A percentile compares a stretch with the other conserved stretches of the same genome.
Conservation (phyloP, 2,797 vertebrate genomes). For the Danio tinwini region DNA sequence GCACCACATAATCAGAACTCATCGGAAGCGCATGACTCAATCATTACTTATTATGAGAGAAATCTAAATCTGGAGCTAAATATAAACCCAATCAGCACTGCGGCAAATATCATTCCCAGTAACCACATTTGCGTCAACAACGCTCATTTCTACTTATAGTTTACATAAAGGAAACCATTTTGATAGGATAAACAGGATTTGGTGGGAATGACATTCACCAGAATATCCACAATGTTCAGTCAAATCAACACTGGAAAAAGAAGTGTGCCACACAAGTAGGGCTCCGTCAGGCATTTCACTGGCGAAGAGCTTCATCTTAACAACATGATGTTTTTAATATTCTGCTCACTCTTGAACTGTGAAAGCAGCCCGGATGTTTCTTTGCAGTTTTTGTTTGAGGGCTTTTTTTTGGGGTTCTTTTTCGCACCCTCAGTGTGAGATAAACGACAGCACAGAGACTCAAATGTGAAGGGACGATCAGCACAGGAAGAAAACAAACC, state of each 20-base stretch:
- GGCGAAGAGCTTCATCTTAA: conserved; percentile 3
- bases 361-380: conserved; percentile 41
- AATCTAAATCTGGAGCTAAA: neutral
- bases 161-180: too few relatives aligned
- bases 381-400: conserved; percentile 45
- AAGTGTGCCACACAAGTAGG: conserved; percentile 24
- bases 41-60: neutral
- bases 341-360: conserved; percentile 59
- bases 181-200: neutral
- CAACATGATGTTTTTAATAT: conserved; percentile 55
- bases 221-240: conserved; percentile 41
- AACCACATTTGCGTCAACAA: neutral
- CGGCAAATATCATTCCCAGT: neutral
- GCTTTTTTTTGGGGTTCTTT: conserved; percentile 16
- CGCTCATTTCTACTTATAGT: neutral
- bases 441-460: neutral
- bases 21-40: neutral
- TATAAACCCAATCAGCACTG: neutral
- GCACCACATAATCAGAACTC: neutral
- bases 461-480: neutral
- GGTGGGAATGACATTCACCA: conserved; percentile 9
- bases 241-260: conserved; percentile 37
- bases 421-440: neutral
- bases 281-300: conserved; percentile 32
- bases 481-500: conserved; percentile 10